Evolutionary conservation across 1,140 invertebrate genomes (phyloP).

Genomic region (Heliothis virescens): DNA sequence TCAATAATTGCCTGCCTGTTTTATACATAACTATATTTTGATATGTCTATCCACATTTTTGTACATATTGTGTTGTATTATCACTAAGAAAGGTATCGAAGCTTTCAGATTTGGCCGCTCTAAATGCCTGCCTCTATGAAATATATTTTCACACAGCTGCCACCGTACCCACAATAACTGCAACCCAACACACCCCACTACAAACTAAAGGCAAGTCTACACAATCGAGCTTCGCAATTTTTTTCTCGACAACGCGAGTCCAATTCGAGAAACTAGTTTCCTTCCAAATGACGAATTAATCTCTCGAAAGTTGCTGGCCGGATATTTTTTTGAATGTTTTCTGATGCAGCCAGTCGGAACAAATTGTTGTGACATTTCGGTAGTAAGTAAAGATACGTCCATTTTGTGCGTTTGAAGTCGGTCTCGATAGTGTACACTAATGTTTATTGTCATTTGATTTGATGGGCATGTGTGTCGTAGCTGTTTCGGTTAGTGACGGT

Average conservation of each 20-base stretch:
- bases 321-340: slow-evolving; percentile 70
- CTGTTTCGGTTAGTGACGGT: background rate
- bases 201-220: background rate
- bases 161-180: background rate
- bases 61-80: too few relatives aligned
- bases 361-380: slow-evolving; percentile 78
- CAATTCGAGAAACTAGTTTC: slow-evolving; percentile 69
- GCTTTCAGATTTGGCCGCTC: too few relatives aligned
- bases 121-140: too few relatives aligned
- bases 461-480: background rate
- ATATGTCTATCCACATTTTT: too few relatives aligned
- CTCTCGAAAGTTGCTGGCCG: slow-evolving; percentile 69
- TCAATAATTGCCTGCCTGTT: too few relatives aligned
- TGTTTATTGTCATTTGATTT: slow-evolving; percentile 26
- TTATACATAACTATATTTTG: too few relatives aligned
- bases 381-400: slow-evolving; percentile 67
- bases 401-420: slow-evolving; percentile 30
- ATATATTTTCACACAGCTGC: background rate
- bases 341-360: slow-evolving; percentile 69
- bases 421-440: background rate
- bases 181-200: background rate
- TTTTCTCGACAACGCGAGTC: slow-evolving; percentile 20
- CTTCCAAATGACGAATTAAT: slow-evolving; percentile 84
- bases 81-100: too few relatives aligned
- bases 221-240: background rate